Base-by-base conservation (phyloP, 2,888 invertebrate genomes). In the Pammene fasciana region DNA sequence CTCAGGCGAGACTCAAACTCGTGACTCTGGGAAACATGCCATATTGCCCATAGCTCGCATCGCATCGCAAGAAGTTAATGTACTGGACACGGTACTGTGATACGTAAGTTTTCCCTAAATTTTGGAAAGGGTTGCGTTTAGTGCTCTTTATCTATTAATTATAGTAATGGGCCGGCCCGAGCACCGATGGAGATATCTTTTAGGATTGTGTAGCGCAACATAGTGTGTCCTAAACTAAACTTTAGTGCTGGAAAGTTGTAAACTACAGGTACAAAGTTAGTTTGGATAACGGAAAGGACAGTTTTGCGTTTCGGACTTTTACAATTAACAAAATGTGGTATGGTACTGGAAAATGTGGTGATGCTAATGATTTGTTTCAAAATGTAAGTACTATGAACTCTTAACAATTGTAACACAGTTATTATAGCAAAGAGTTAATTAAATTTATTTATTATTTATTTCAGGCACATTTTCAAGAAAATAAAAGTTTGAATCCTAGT, bases 141-240 rank as follows among this genome's bases (percentile, higher is more conserved):
- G 57, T 65, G 68, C 52, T 68, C 68, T 68, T 68, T 68, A 68
- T 68, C 68, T 68, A 65, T 65, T 65, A 64, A 68, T 68, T 68
- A 68, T 46, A 65, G 64, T 65, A 65, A 68, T 68, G 52, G 64
- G 9, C n/a, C 10, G 45, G 52, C 14, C 45, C 36, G 26, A 68
- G 62, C 56, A 50, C 55, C 45, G 45, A 65, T 68, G 59, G 34
- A 56, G 57, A 68, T 68, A 68, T 54, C 52, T 64, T 68, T 68
- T 68, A 68, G 64, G 34, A 52, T 60, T 68, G 62, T 46, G 54
- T 43, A 7, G 56, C 11, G 26, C 26, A 26, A 59, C 54, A 70
- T 65, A 43, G 43, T 65, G 52, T 45, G 65, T 4, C 55, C 60
- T n/a, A n/a, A n/a, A n/a, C 41, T 70, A 60, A 65, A 65, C 43